Evolutionary conservation across 2,113 vertebrate genomes (phyloP), one percentile per base, ranked within the genome.

Genomic region (Dunckerocampus dactyliophorus): DNA sequence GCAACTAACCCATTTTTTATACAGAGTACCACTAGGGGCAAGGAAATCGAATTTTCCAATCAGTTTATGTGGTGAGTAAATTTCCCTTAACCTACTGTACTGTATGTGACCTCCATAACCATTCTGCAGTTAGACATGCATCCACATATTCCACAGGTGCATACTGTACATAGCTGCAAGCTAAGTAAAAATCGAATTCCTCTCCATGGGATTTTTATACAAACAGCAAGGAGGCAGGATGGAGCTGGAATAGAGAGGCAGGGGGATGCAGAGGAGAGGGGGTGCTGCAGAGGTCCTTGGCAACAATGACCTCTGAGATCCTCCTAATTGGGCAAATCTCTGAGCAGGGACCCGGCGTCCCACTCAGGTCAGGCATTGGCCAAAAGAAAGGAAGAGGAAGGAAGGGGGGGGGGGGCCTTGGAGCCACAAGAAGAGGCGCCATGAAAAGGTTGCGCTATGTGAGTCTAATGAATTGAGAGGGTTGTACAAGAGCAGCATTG

Each of bases 301-400:
- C 65, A 60, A 65, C 76, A 68, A 79, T 62, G 72, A 84, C 74
- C 69, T 61, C 68, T 39, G 63, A 75, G 69, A 77, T 71, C 69
- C 65, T 56, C 50, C 82, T 89, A 90, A 89, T 89, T 87, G 84
- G 83, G 62, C 59, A 77, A 77, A 86, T 78, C 70, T 79, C 66
- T 19, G 57, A 78, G 56, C 69, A 69, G 76, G 64, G 53, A 62
- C 50, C 74, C 43, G 28, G 63, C 59, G 67, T 49, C 46, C 47
- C 24, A 57, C 70, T 77, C 66, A 65, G 69, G 82, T 79, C 80
- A 76, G 67, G 46, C 47, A 16, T 50, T 60, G 76, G 52, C 52
- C 52, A 37, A 37, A 51, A 67, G 67, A 47, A 52, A 62, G 16
- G 59, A 61, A 55, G 42, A 47, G 47, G 48, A 56, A 45, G 62